Evolutionary conservation across 2,797 vertebrate species (phyloP), one percentile per base, ranked within the genome.

Genomic region (Galagoides demidoff): DNA sequence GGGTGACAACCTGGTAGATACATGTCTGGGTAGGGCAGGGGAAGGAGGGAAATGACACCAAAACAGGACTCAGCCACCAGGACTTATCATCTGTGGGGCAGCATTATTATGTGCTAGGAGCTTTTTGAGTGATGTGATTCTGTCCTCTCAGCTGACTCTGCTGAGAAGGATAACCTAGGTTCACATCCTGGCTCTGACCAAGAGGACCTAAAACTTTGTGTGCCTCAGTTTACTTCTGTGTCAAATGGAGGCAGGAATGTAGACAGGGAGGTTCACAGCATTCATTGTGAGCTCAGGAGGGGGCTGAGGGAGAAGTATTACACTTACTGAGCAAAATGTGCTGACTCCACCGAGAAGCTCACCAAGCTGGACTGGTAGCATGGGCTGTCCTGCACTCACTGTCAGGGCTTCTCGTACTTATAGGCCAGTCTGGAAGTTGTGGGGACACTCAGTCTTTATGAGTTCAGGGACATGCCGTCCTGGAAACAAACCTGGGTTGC

Each of bases 111-210:
- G 68, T 5, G 12, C 77, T 37, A 43, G 52, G 10, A 4, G n/a
- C 2, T 0, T 59, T 55, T 20, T 2, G 29, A 34, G 5, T 27
- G 57, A 19, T 4, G 63, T 7, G 37, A 9, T 10, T 34, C n/a
- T 27, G n/a, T 23, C 29, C 14, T 1, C 34, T 7, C 57, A 23
- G 12, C n/a, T 0, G 6, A 43, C 27, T 0, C 0, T 34, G 59
- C 49, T 8, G 17, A 2, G 14, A 10, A 8, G 57, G 29, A 27
- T 3, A 11, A 10, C 16, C 12, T 49, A 49, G 45, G 45, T 71
- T 61, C n/a, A 27, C 4, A 6, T 20, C n/a, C 27, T 37, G 12
- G 2, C 52, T 85, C 64, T 4, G 74, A 16, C 64, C 64, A 17
- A 1, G 3, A 3, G 1, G 66, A 81, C 55, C 20, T 74, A 14